These are phyloP conservation scores for Tribolium madens DNA, from an alignment of 1,140 invertebrate genomes.

Conservation along the genomic window DNA sequence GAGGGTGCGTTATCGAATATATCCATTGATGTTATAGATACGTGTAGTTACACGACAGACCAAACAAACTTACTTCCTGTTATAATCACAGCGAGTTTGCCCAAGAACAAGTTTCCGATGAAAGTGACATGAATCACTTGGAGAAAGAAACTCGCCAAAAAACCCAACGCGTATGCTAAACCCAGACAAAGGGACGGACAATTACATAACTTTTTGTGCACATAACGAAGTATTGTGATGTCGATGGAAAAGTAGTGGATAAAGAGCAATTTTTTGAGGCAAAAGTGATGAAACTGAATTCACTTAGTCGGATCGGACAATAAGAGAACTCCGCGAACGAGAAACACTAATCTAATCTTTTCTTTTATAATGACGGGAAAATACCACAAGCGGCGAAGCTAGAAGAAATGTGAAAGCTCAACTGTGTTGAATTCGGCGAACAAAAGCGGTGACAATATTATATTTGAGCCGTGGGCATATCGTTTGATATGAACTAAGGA, in stretches of 20 bases:
- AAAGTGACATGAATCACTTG: conserved; percentile 36
- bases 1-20: conserved; percentile 23
- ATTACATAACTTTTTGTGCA: conserved; percentile 1
- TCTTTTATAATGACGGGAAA: conserved; percentile 30
- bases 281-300: conserved; percentile 19
- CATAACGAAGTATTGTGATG: conserved; percentile 17
- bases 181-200: neutral
- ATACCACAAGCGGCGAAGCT: neutral
- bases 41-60: conserved; percentile 27
- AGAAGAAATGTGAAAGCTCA: conserved; percentile 16
- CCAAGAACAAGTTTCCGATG: conserved; percentile 36
- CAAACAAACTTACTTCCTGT: conserved; percentile 33
- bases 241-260: conserved; percentile 2
- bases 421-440: neutral
- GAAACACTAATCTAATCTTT: conserved; percentile 34
- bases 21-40: conserved; percentile 30
- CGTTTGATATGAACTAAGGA: neutral
- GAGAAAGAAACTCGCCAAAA: conserved; percentile 17
- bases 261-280: conserved; percentile 2
- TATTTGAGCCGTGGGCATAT: neutral
- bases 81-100: neutral
- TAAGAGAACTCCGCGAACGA: neutral
- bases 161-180: conserved; percentile 27
- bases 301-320: conserved; percentile 22
- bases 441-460: conserved; percentile 4